A percentile compares a stretch with the other conserved stretches of the same genome.
Conservation (phyloP, 2,797 vertebrate genomes). For the Selene dorsalis region DNA sequence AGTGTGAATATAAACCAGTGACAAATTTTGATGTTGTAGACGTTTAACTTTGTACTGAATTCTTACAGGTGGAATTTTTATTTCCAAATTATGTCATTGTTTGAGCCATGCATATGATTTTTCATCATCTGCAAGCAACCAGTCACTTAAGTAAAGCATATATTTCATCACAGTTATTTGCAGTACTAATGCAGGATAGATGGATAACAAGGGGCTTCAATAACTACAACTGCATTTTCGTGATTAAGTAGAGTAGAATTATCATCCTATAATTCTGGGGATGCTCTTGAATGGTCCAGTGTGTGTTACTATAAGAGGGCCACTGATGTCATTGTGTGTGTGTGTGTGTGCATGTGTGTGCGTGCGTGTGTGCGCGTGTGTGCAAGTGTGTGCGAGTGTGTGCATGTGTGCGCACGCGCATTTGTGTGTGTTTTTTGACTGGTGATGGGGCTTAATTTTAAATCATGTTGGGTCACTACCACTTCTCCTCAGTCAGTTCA, state of each 20-base stretch:
- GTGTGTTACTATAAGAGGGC: constrained; percentile 39
- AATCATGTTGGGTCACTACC: constrained; percentile 53
- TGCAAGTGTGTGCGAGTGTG: constrained; percentile 22
- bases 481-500: constrained; percentile 41
- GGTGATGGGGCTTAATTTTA: constrained; percentile 68
- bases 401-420: background rate
- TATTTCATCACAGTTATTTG: constrained; percentile 16
- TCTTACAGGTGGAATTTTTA: constrained; percentile 36
- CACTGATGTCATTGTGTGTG: constrained; percentile 65
- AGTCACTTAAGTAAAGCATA: constrained; percentile 17
- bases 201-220: constrained; percentile 49
- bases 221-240: constrained; percentile 55
- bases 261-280: constrained; percentile 27
- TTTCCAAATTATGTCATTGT: constrained; percentile 40
- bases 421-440: constrained; percentile 32
- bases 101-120: constrained; percentile 50
- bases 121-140: constrained; percentile 31
- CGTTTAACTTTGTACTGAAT: constrained; percentile 61
- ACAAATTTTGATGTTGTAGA: constrained; percentile 59
- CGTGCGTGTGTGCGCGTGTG: background rate
- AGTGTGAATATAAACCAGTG: constrained; percentile 68
- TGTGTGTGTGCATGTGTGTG: constrained; percentile 41
- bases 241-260: constrained; percentile 23
- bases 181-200: constrained; percentile 49
- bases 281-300: constrained; percentile 46